Base-by-base conservation (phyloP, 2,797 vertebrate genomes). In the Harpagifer antarcticus region DNA sequence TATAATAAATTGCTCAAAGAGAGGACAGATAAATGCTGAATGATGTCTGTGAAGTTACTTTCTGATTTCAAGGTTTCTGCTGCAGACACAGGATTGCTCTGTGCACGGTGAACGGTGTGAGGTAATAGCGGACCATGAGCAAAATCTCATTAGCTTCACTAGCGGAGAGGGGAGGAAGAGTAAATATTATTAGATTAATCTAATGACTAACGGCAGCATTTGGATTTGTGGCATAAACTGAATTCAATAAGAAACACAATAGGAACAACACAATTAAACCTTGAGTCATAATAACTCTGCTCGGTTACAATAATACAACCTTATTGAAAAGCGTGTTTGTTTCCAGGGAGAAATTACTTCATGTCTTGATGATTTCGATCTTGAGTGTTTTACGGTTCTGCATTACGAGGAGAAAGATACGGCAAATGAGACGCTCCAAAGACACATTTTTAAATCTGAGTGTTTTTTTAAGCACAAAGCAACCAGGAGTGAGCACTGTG, bases 171-270 rank as follows among this genome's bases (percentile, higher is more conserved):
- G 86, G 81, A 91, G 89, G 84, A 88, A 89, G 89, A 86, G 81
- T 88, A 89, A 88, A 88, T 85, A 83, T 91, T 88, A 95, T 95
- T 94, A 90, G 89, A 95, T 95, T 94, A 94, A 93, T 94, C 80
- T 95, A 95, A 95, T 94, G 92, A 94, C 91, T 76, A 90, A 92
- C 94, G 74, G 92, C 92, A 95, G 92, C 90, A 70, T 93, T 95
- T 94, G 94, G 92, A 95, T 96, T 95, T 95, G 91, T 68, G 89
- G 82, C 65, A 88, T 86, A 90, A 93, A 94, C 86, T 81, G 75
- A 91, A 93, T 91, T 90, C 76, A 89, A 90, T 93, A 88, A 84
- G 68, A 91, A 90, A 86, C 85, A 91, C 89, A 92, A 92, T 76
- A 78, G 73, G 78, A 83, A 80, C 76, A 82, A 77, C 48, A 43